Evolutionary conservation across 2,888 invertebrate genomes (phyloP).

Genomic region (Lasioglossum pauxillum): DNA sequence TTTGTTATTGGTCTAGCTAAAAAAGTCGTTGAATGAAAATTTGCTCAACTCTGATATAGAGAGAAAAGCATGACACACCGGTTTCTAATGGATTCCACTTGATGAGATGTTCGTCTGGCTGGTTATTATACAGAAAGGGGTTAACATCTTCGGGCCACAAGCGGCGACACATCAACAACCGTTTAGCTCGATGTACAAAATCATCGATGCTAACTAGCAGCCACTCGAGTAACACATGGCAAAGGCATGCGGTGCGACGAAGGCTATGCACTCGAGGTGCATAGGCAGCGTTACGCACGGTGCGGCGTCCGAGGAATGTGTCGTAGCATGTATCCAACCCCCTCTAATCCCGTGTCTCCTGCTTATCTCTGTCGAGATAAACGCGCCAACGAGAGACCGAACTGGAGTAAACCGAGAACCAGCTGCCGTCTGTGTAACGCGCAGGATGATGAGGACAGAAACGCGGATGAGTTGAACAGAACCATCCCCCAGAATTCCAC

Average conservation of each 20-base stretch:
- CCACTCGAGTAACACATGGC: conserved; percentile 42
- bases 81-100: too few species aligned
- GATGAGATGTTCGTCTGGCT: too few species aligned
- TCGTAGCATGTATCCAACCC: conserved; percentile 31
- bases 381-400: conserved; percentile 32
- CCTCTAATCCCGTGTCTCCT: conserved; percentile 20
- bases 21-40: too few species aligned
- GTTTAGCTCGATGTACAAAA: neutral
- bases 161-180: too few species aligned
- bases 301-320: conserved; percentile 37
- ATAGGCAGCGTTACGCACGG: neutral
- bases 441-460: neutral
- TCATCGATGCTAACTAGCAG: conserved; percentile 47
- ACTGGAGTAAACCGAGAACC: neutral
- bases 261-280: neutral
- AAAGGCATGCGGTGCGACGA: conserved; percentile 25
- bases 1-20: too few species aligned
- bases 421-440: neutral
- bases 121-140: too few species aligned
- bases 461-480: neutral
- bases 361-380: conserved; percentile 45
- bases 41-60: too few species aligned
- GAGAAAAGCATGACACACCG: too few species aligned
- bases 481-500: neutral
- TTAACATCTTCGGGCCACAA: too few species aligned